Evolutionary conservation across 1,140 invertebrate genomes (phyloP), one percentile per base, ranked within the genome.

Genomic region (Trachymyrmex cornetzi): DNA sequence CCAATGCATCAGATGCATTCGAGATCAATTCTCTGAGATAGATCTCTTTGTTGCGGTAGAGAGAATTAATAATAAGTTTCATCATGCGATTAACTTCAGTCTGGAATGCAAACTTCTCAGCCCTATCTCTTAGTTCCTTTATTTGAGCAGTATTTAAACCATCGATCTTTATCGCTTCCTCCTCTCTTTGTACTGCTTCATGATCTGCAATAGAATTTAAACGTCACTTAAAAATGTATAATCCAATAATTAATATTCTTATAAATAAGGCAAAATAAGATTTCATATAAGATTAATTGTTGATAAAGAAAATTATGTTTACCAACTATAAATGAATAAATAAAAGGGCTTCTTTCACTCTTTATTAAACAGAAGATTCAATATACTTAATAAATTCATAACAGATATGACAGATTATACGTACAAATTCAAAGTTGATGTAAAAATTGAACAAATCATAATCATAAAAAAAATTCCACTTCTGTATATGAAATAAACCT

Each of bases 61-160:
- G 96, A 0, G 99, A 99, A 95, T 99, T 99, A 93, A 99, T 99
- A 94, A 99, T 99, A 24, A 99, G 96, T 95, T 99, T 99, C 99
- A 99, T 99, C 99, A 99, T 99, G 48, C 99, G 98, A 96, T 99
- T 99, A 12, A 99, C 99, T 95, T 99, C 99, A 1, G 99, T 98
- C 95, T 99, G 98, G 96, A 99, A 99, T 30, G 97, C 97, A 94
- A 98, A 98, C 94, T 99, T 99, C 93, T 99, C 98, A 0, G 99
- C 97, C 94, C 98, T 98, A 27, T 99, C 98, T 67, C 98, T 95
- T 11, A 99, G 93, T 95, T 99, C 98, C 91, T 98, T 98, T 91
- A 99, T 96, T 95, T 99, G 98, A 50, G 99, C 98, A 0, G 99
- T 98, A 96, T 98, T 99, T 75, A 99, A 95, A 4, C 98, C 99